Conservation (phyloP, 2,888 invertebrate species). For the Keiferia lycopersicella region DNA sequence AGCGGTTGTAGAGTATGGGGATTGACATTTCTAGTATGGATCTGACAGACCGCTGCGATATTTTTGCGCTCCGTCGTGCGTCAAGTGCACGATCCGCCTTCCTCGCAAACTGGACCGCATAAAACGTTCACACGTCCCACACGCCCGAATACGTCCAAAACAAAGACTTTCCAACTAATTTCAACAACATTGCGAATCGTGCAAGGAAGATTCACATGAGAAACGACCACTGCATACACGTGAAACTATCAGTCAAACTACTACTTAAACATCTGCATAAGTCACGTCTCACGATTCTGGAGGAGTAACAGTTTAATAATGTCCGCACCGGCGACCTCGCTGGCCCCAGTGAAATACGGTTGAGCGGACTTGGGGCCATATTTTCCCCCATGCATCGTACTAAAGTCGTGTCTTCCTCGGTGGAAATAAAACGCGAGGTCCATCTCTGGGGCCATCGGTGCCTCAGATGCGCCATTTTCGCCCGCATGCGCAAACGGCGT, state of each 20-base stretch:
- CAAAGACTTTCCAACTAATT: slow-evolving; percentile 71
- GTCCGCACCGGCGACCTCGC: slow-evolving; percentile 72
- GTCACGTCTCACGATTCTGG: slow-evolving; percentile 76
- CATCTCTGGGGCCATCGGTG: slow-evolving; percentile 80
- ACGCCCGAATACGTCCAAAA: slow-evolving; percentile 37
- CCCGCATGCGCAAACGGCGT: slow-evolving; percentile 40
- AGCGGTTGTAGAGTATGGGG: no score
- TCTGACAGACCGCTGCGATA: no score
- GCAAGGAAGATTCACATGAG: slow-evolving; percentile 74
- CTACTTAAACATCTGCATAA: slow-evolving; percentile 79
- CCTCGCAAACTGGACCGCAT: not conserved
- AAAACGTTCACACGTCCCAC: slow-evolving; percentile 9
- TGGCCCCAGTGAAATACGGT: slow-evolving; percentile 78
- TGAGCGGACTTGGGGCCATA: slow-evolving; percentile 76
- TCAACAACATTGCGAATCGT: slow-evolving; percentile 60
- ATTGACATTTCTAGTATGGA: no score
- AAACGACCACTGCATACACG: slow-evolving; percentile 71
- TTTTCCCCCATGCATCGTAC: slow-evolving; percentile 78
- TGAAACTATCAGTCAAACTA: slow-evolving; percentile 78
- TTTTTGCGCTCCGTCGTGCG: no score
- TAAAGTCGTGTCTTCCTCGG: slow-evolving; percentile 78
- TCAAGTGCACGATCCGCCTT: no score
- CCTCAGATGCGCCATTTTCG: slow-evolving; percentile 76
- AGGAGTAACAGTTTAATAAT: slow-evolving; percentile 79
- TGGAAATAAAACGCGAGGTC: slow-evolving; percentile 81